Conservation (phyloP, 2,888 invertebrate species). For the Notocelia uddmanniana region DNA sequence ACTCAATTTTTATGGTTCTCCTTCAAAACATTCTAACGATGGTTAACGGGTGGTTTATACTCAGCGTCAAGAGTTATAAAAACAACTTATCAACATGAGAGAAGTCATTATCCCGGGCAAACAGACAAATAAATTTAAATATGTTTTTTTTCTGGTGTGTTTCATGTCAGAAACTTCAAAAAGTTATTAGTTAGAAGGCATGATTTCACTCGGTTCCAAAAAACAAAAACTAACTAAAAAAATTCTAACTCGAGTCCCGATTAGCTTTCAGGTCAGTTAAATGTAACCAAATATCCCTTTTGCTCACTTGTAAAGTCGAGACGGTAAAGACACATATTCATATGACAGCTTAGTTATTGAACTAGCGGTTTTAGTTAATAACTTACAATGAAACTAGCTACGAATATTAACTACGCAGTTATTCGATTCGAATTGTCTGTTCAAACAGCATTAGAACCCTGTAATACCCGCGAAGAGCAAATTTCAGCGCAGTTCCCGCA, state of each 20-base stretch:
- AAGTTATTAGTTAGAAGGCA: too few species aligned
- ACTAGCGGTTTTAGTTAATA: neutral
- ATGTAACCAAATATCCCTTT: neutral
- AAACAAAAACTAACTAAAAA: too few species aligned
- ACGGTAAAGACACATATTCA: neutral
- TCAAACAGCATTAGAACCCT: constrained; percentile 31
- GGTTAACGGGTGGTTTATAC: too few species aligned
- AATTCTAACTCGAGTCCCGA: neutral
- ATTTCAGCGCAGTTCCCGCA: constrained; percentile 34
- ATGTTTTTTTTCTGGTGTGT: too few species aligned
- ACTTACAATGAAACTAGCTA: neutral
- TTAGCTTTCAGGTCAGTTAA: neutral
- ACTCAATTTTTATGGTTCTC: constrained; percentile 9
- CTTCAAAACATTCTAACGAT: constrained; percentile 27
- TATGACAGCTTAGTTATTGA: constrained; percentile 2
- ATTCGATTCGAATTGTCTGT: constrained; percentile 25
- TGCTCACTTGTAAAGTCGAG: neutral
- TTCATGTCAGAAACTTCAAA: neutral
- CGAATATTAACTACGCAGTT: constrained; percentile 9
- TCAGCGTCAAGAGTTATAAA: too few species aligned
- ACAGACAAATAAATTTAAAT: too few species aligned
- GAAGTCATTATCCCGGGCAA: too few species aligned
- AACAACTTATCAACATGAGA: too few species aligned
- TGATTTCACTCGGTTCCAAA: too few species aligned
- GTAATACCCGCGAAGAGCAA: constrained; percentile 31